These are phyloP conservation scores for Anoura caudifer DNA, from an alignment of 2,113 vertebrate genomes.

Conservation along the genomic window DNA sequence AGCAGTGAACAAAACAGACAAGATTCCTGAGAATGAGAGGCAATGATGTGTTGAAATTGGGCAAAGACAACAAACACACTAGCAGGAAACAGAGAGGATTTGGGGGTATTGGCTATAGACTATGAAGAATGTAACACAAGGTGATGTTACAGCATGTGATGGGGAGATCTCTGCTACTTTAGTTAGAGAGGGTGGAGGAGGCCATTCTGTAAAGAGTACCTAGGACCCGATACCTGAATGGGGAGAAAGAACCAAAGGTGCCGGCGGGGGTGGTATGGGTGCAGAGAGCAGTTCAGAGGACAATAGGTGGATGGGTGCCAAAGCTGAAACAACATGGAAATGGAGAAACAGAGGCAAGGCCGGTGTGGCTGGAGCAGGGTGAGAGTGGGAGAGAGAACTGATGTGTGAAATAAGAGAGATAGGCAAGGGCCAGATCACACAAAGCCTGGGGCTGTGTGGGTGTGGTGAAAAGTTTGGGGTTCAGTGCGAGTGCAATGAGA, in stretches of 20 bases:
- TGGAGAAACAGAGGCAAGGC: neutral
- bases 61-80: neutral
- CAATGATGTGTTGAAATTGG: neutral
- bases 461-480: neutral
- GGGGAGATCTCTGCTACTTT: neutral
- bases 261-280: fast-evolving
- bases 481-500: neutral
- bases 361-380: neutral
- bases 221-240: neutral
- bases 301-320: fast-evolving
- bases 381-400: neutral
- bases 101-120: neutral
- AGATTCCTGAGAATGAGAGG: neutral
- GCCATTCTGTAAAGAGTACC: neutral
- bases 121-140: neutral
- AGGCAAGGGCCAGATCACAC: neutral
- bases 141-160: no score
- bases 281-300: neutral
- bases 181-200: neutral
- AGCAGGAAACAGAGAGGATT: neutral
- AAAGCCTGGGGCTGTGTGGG: neutral
- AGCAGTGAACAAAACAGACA: neutral
- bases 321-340: neutral
- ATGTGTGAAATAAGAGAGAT: neutral
- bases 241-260: neutral